phyloP scores from a whole-genome alignment of 2,888 invertebrate species.

The Tachina grossa region DNA sequence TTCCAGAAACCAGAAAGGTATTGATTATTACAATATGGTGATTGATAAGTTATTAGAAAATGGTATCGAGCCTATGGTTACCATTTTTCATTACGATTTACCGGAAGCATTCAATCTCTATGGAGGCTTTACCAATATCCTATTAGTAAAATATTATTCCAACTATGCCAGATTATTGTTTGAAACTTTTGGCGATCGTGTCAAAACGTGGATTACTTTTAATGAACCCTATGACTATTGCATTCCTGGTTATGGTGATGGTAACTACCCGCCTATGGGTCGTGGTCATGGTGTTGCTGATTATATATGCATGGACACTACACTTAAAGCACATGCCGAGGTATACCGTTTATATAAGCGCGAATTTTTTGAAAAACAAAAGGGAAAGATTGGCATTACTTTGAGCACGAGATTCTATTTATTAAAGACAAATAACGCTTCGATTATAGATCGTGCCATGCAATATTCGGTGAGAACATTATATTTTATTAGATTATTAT shows the following conservation, averaged over 20 bases:
- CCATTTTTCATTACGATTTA: conserved; percentile 85
- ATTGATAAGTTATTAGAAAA: conserved; percentile 86
- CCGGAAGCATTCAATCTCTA: conserved; percentile 84
- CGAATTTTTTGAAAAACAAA: conserved; percentile 79
- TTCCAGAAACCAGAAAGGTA: conserved; percentile 85
- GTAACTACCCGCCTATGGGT: conserved; percentile 78
- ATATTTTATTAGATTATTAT: background rate
- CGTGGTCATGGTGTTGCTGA: conserved; percentile 83
- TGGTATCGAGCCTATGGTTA: conserved; percentile 86
- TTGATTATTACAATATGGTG: conserved; percentile 86
- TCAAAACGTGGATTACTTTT: conserved; percentile 74
- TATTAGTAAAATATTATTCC: conserved; percentile 83
- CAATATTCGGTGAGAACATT: conserved; percentile 74
- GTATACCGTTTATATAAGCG: conserved; percentile 82
- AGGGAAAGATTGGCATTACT: conserved; percentile 79
- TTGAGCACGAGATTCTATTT: conserved; percentile 76
- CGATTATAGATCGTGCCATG: conserved; percentile 75
- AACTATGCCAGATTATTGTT: conserved; percentile 83
- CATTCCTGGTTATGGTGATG: conserved; percentile 83
- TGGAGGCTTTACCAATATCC: conserved; percentile 84
- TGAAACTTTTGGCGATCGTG: conserved; percentile 83
- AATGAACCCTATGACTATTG: conserved; percentile 74
- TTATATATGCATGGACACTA: conserved; percentile 84
- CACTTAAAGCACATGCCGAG: conserved; percentile 84
- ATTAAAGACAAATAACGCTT: conserved; percentile 71